Evolutionary conservation across 2,797 vertebrate genomes (phyloP).

Genomic region (Hemitrygon akajei): DNA sequence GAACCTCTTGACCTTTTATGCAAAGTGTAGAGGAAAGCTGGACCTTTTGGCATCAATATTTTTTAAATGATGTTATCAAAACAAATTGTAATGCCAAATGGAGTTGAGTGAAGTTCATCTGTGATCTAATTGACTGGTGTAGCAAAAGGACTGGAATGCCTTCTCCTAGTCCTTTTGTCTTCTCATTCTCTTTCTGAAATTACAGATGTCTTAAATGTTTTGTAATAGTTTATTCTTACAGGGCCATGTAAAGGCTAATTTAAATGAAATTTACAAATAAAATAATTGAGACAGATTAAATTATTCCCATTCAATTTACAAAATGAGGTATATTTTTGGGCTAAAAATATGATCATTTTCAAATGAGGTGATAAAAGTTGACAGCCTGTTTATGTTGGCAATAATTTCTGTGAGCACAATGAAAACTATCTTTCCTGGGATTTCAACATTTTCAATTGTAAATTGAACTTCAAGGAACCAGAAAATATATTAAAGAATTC

Average conservation of each 20-base stretch:
- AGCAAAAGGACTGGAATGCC: neutral
- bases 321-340: neutral
- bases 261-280: neutral
- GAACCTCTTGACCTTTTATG: neutral
- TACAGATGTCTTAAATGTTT: neutral
- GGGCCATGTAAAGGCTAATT: neutral
- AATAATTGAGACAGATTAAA: neutral
- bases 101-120: neutral
- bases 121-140: neutral
- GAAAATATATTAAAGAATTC: neutral
- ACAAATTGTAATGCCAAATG: neutral
- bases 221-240: neutral
- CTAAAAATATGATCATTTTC: neutral
- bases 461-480: neutral
- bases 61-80: neutral
- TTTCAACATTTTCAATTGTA: neutral
- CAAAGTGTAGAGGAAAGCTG: neutral
- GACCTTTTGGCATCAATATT: neutral
- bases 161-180: neutral
- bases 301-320: neutral
- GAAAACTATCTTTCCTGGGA: neutral
- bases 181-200: too few relatives aligned
- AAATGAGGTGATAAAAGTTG: neutral
- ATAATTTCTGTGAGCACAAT: neutral
- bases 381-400: conserved; percentile 19